Base-by-base conservation (phyloP, 2,888 invertebrate species). In the Pinctada fucata region DNA sequence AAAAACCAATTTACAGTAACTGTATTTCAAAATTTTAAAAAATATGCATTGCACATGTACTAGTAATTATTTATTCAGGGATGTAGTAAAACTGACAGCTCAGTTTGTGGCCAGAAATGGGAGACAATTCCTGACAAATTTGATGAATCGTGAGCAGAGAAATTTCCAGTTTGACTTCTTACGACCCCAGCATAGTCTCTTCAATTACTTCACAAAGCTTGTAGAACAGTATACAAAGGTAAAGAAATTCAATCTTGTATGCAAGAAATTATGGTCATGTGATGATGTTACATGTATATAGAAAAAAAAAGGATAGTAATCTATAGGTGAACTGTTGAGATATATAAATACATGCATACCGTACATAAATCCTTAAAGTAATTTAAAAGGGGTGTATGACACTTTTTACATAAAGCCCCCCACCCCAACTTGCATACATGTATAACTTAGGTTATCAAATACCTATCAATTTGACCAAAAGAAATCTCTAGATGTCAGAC, bases 161-260 rank as follows among this genome's bases (percentile, higher is more conserved):
- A 99, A 99, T 92, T 99, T 97, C 89, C 99, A 99, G 92, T 99
- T 99, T 94, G 99, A 99, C 93, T 99, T 99, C 92, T 94, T 99
- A 3, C 95, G 99, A 2, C 99, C 99, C 0, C 99, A 99, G 90
- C 99, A 99, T 93, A 98, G 98, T 0, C 94, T 99, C 10, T 99
- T 99, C 92, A 97, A 97, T 90, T 99, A 99, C 93, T 99, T 99
- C 91, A 99, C 99, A 0, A 97, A 99, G 89, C 94, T 99, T 0
- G 94, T 99, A 70, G 99, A 99, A 91, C 99, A 99, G 92, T 99
- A 99, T 90, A 99, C 99, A 0, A 99, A 99, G 94, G 96, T 95
- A 78, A 48, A 83, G 16, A 48, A 13, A 45, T 31, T 16, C 49
- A 58, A 58, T 58, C 58, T 58, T 58, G 13, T 31, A 58, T 58